Conservation (phyloP, 2,797 vertebrate genomes). For the Eulemur rubriventer region DNA sequence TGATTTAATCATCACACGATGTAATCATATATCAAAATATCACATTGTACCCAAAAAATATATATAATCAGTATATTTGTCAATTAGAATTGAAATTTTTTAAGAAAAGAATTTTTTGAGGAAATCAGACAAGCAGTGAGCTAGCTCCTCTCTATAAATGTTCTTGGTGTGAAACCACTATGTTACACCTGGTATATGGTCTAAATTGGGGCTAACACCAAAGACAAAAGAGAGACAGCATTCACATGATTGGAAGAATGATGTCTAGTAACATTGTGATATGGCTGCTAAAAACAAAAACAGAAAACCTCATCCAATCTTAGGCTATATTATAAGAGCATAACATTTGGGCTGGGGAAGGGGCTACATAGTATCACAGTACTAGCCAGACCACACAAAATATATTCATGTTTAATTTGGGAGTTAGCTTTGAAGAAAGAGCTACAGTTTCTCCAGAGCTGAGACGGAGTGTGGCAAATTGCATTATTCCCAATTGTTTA, state of each 20-base stretch:
- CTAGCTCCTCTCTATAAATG: neutral
- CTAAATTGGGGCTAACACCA: neutral
- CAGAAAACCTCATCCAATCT: neutral
- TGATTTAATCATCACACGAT: neutral
- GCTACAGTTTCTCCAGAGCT: neutral
- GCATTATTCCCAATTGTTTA: neutral
- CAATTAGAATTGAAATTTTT: no score
- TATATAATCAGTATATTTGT: neutral
- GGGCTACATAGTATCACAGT: neutral
- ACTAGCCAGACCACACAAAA: neutral
- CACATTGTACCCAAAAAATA: neutral
- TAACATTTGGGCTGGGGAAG: neutral
- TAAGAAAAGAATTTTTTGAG: neutral
- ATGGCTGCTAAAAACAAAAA: neutral
- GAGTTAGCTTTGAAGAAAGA: neutral
- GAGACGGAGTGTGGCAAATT: neutral
- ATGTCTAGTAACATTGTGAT: neutral
- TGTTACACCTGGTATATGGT: neutral
- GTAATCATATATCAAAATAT: neutral
- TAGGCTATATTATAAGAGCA: neutral
- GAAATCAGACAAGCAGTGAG: neutral
- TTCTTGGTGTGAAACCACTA: neutral
- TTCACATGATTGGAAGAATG: neutral
- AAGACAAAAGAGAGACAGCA: neutral
- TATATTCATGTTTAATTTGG: neutral